Evolutionary conservation across 1,140 invertebrate species (phyloP).

Genomic region (Brachionus rubens): DNA sequence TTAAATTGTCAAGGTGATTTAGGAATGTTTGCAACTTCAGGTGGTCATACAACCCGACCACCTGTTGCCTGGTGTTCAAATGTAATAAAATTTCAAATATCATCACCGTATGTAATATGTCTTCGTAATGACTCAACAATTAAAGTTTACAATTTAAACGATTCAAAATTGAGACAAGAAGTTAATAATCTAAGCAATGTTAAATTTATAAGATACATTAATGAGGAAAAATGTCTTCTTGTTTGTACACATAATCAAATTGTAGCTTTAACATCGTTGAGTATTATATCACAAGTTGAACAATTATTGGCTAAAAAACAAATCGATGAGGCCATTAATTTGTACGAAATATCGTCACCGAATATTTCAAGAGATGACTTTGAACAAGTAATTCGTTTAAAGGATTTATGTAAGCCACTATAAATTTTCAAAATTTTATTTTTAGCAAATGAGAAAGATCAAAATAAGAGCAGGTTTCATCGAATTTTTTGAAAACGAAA

Average conservation of each 20-base stretch:
- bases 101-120: constrained; percentile 20
- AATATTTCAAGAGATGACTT: background rate
- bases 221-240: constrained; percentile 10
- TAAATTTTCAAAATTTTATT: too few species aligned
- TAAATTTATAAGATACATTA: background rate
- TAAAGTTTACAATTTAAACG: constrained; percentile 18
- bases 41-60: constrained; percentile 33
- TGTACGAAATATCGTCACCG: constrained; percentile 5
- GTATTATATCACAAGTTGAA: constrained; percentile 21
- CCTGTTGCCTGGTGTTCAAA: constrained; percentile 19
- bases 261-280: constrained; percentile 21
- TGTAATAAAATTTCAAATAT: constrained; percentile 35
- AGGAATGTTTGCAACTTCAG: constrained; percentile 41
- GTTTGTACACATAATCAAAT: background rate
- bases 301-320: constrained; percentile 6
- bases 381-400: constrained; percentile 3
- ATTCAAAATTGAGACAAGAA: constrained; percentile 37
- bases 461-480: constrained; percentile 33
- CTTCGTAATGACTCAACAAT: constrained; percentile 6
- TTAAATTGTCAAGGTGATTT: constrained; percentile 40
- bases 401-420: background rate
- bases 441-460: constrained; percentile 36
- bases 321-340: constrained; percentile 25
- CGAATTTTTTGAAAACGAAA: constrained; percentile 29
- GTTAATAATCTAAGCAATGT: background rate